Conservation (phyloP, 1,140 invertebrate species). For the Pemphigus obesinymphae region DNA sequence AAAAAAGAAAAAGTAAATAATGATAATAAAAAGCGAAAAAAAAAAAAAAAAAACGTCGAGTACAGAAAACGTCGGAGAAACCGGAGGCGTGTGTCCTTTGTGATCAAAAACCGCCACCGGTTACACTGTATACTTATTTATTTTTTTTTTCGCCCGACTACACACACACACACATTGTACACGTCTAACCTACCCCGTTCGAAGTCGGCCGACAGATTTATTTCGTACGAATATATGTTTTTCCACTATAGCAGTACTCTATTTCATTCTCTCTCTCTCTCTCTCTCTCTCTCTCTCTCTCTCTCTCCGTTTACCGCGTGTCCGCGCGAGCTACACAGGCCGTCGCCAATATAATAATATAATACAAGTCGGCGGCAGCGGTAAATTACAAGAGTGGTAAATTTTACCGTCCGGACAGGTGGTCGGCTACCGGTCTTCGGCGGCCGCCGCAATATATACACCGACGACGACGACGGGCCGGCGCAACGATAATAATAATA, state of each 20-base stretch:
- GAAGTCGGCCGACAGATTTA: conserved; percentile 13
- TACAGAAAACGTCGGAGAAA: not conserved
- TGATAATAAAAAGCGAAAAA: not conserved
- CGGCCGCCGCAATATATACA: not conserved
- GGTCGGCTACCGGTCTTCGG: conserved; percentile 26
- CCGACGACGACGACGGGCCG: not conserved
- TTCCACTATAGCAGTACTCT: too few relatives aligned
- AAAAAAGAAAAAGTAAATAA: not conserved
- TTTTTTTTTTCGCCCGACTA: conserved; percentile 14
- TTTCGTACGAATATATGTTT: not conserved
- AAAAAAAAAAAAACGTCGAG: too few relatives aligned
- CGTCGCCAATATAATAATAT: not conserved
- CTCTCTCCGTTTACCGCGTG: not conserved
- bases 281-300: not conserved
- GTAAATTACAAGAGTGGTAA: too few relatives aligned
- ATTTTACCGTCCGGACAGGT: conserved; percentile 30
- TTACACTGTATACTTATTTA: not conserved
- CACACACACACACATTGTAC: not conserved
- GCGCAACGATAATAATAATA: not conserved
- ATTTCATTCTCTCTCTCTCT: not conserved
- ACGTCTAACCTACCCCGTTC: not conserved
- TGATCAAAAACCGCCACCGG: conserved; percentile 37
- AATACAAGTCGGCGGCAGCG: not conserved
- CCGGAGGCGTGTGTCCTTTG: conserved; percentile 36
- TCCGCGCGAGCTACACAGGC: too few relatives aligned